phyloP scores from a whole-genome alignment of 2,888 invertebrate genomes.

The Drosophila fungiperda region DNA sequence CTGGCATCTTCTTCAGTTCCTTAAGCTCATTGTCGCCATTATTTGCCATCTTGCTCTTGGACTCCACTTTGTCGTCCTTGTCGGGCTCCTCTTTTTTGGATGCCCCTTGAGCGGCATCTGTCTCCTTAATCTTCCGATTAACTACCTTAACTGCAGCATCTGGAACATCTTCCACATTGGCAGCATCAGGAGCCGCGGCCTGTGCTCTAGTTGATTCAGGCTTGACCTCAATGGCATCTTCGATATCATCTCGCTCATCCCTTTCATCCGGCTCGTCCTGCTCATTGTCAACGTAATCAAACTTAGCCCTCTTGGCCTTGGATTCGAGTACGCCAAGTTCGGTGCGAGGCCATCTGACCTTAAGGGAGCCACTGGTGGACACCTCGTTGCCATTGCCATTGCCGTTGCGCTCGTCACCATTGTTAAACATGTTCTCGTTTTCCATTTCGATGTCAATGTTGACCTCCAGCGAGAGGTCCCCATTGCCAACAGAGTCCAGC shows the following conservation, averaged over 20 bases:
- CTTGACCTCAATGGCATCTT: conserved; percentile 26
- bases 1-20: conserved; percentile 21
- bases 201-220: conserved; percentile 12
- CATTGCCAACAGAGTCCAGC: conserved; percentile 85
- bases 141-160: conserved; percentile 34
- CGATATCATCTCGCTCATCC: conserved; percentile 22
- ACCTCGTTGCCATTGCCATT: conserved; percentile 35
- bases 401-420: conserved; percentile 72
- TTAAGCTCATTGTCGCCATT: conserved; percentile 39
- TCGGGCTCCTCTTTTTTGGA: conserved; percentile 61
- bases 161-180: conserved; percentile 8
- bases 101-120: conserved; percentile 19
- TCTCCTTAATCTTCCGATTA: conserved; percentile 43
- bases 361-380: conserved; percentile 27
- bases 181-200: conserved; percentile 20
- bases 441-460: conserved; percentile 87
- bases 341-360: conserved; percentile 66
- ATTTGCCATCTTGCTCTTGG: conserved; percentile 39
- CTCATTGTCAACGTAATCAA: conserved; percentile 72
- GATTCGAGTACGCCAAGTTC: conserved; percentile 83
- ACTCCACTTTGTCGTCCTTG: conserved; percentile 44
- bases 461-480: conserved; percentile 86
- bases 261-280: conserved; percentile 18
- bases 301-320: conserved; percentile 85
- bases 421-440: conserved; percentile 84